Percentiles rank a stretch among this genome's conserved stretches.
phyloP scores from a whole-genome alignment of 2,888 invertebrate species.

The Slavum lentiscoides region DNA sequence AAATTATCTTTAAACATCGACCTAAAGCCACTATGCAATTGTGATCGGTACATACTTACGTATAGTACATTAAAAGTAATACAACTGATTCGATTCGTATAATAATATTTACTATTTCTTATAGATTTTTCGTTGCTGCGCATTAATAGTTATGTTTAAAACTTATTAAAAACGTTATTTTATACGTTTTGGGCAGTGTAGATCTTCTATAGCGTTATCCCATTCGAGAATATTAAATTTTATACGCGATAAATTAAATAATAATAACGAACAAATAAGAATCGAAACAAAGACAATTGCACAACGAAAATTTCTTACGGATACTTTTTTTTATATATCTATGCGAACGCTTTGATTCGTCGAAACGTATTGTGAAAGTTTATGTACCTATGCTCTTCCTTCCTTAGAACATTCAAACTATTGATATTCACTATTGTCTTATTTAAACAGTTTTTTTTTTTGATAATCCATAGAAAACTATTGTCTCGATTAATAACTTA shows the following conservation, averaged over 20 bases:
- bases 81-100: not conserved
- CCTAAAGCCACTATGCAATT: too few relatives aligned
- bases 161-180: too few relatives aligned
- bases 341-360: not conserved
- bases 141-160: too few relatives aligned
- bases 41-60: too few relatives aligned
- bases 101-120: not conserved
- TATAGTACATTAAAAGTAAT: too few relatives aligned
- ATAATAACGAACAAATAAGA: not conserved
- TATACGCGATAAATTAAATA: not conserved
- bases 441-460: too few relatives aligned
- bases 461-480: too few relatives aligned
- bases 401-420: not conserved
- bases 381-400: not conserved
- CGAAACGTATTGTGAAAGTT: constrained; percentile 5
- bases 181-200: too few relatives aligned
- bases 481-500: too few relatives aligned
- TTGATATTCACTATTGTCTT: too few relatives aligned
- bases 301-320: not conserved
- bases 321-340: not conserved
- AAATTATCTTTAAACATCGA: not conserved
- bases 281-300: not conserved
- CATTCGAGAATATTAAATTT: too few relatives aligned
- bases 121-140: not conserved
- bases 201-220: too few relatives aligned